Evolutionary conservation across 2,888 invertebrate genomes (phyloP), one percentile per base, ranked within the genome.

Genomic region (Slavum lentiscoides): DNA sequence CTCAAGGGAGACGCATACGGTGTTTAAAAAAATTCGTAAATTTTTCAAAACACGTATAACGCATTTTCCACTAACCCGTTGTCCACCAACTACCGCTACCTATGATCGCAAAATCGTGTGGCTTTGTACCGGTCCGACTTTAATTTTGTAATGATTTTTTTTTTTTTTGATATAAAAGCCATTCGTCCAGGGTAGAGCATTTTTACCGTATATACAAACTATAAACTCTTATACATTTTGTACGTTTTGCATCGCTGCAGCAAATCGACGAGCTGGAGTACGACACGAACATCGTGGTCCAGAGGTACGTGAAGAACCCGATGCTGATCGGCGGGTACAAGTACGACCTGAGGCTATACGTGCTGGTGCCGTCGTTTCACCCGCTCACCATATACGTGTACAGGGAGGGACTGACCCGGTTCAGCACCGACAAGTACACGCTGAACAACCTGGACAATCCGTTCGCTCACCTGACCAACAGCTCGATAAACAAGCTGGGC

Each of bases 341-440:
- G 88, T 97, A 96, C 88, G 97, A 97, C 87, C 89, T 97, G 59
- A 89, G 97, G 49, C 88, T 97, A 37, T 97, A 97, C 87, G 95
- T 95, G 15, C 94, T 94, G 85, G 92, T 97, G 74, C 93, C 96
- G 0, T 93, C 93, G 0, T 94, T 94, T 85, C 91, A 93, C 83
- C 97, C 96, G 0, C 89, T 96, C 8, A 91, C 93, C 0, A 91
- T 96, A 64, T 97, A 97, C 86, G 89, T 96, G 86, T 96, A 95
- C 86, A 91, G 93, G 70, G 95, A 96, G 85, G 96, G 97, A 9
- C 87, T 97, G 62, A 94, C 92, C 17, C 84, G 90, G 85, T 90
- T 93, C 88, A 92, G 94, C 55, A 95, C 94, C 0, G 94, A 94
- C 86, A 94, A 94, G 85, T 95, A 93, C 87, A 92, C 92, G 39